Evolutionary conservation across 2,113 vertebrate genomes (phyloP), one percentile per base, ranked within the genome.

Genomic region (Probosciger aterrimus): DNA sequence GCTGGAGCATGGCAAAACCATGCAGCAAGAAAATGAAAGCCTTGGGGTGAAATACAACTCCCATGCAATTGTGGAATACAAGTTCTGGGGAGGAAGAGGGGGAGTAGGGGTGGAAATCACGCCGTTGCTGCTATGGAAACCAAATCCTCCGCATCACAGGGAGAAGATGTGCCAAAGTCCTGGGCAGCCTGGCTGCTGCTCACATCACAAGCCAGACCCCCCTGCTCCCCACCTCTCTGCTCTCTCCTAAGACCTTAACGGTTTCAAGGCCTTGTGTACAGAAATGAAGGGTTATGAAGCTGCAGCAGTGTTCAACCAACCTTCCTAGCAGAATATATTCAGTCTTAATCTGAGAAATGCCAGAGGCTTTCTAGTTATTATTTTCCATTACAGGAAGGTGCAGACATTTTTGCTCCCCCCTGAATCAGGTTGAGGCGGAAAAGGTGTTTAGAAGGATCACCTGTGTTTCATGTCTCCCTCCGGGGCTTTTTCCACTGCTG

Each of bases 81-180:
- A 59, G 87, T 82, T 86, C 82, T 7, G 5, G 25, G 80, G 67
- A 53, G 63, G 46, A 53, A 44, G 53, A 44, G 53, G 7, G 13
- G 10, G n/a, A 9, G 13, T 3, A 31, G 16, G 16, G 28, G 24
- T 10, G 4, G 10, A 37, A 65, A 79, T 78, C 74, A 57, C 0
- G 2, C 43, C 0, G 2, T 37, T 79, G 95, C 87, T 96, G 89
- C 96, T 76, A 93, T 93, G 91, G 95, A 96, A 96, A 96, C 87
- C 25, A 93, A 94, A 92, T 79, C 83, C 64, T 95, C 69, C 88
- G 77, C 81, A 90, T 88, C 73, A 33, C 37, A 27, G 74, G 60
- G 86, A 91, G 88, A 50, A 70, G 49, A 77, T 30, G 47, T 89
- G 92, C 80, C 86, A 78, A 92, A 74, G 83, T 86, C 80, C 80